A percentile compares a stretch with the other conserved stretches of the same genome.
phyloP scores from a whole-genome alignment of 2,888 invertebrate genomes.

The Syrista parreyssii region DNA sequence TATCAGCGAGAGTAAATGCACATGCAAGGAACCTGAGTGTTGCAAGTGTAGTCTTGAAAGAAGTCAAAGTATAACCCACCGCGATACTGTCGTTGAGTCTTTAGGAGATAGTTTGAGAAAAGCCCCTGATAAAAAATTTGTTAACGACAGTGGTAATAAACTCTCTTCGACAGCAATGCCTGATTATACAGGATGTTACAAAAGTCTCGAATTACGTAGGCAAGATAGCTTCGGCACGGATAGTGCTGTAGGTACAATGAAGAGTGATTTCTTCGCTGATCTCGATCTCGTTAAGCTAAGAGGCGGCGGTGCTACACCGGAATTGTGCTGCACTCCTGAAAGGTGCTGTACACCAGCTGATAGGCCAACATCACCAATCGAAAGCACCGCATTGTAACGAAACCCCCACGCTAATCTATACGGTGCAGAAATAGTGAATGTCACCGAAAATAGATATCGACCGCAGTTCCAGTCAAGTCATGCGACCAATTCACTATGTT shows the following conservation, averaged over 20 bases:
- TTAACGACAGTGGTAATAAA: constrained; percentile 1
- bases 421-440: constrained; percentile 22
- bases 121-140: neutral
- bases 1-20: constrained; percentile 3
- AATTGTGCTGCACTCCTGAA: constrained; percentile 53
- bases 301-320: constrained; percentile 46
- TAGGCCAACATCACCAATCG: constrained; percentile 55
- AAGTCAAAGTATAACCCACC: constrained; percentile 3
- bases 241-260: constrained; percentile 63
- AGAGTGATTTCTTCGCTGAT: constrained; percentile 61
- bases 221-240: constrained; percentile 61
- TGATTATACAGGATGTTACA: constrained; percentile 46
- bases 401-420: constrained; percentile 27
- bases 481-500: neutral
- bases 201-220: constrained; percentile 47
- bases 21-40: constrained; percentile 5
- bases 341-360: constrained; percentile 51
- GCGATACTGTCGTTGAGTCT: constrained; percentile 6
- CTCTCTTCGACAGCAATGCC: neutral
- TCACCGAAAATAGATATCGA: constrained; percentile 25
- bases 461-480: neutral
- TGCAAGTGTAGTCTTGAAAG: constrained; percentile 9
- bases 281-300: constrained; percentile 57
- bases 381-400: constrained; percentile 60
- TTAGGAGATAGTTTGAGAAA: constrained; percentile 3